Conservation (phyloP, 2,888 invertebrate species). For the Digitonthophagus gazella region DNA sequence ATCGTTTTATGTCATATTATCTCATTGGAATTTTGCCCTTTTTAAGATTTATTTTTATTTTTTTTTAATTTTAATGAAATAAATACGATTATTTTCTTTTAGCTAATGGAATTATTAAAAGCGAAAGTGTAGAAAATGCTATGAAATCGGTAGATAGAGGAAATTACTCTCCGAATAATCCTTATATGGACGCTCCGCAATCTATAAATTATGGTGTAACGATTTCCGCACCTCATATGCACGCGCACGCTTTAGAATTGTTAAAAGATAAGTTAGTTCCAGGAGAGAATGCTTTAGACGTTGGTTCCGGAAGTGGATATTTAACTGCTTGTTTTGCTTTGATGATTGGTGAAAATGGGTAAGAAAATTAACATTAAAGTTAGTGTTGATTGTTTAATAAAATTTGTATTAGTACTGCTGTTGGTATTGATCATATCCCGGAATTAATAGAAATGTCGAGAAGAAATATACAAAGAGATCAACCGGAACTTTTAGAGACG, state of each 20-base stretch:
- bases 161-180: slow-evolving; percentile 71
- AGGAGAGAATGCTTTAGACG: slow-evolving; percentile 81
- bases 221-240: slow-evolving; percentile 97
- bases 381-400: slow-evolving; percentile 47
- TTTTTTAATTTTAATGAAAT: slow-evolving; percentile 1
- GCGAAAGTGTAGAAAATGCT: slow-evolving; percentile 71
- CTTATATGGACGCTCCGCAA: slow-evolving; percentile 90
- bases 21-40: too few species aligned
- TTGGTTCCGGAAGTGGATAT: slow-evolving; percentile 93
- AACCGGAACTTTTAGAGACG: slow-evolving; percentile 66
- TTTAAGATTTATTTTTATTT: neutral
- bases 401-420: slow-evolving; percentile 43
- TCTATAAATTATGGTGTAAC: slow-evolving; percentile 93
- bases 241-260: slow-evolving; percentile 87
- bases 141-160: slow-evolving; percentile 84
- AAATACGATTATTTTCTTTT: slow-evolving; percentile 44
- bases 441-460: slow-evolving; percentile 74
- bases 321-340: slow-evolving; percentile 87
- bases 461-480: slow-evolving; percentile 73
- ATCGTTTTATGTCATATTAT: neutral
- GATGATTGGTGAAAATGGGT: slow-evolving; percentile 70
- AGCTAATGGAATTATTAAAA: slow-evolving; percentile 80
- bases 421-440: slow-evolving; percentile 90
- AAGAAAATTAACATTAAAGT: slow-evolving; percentile 46
- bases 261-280: slow-evolving; percentile 73